A percentile compares a stretch with the other conserved stretches of the same genome.
Evolutionary conservation across 92 coral and sea anemone species (phyloP).

Genomic region (Phenganax marumi): DNA sequence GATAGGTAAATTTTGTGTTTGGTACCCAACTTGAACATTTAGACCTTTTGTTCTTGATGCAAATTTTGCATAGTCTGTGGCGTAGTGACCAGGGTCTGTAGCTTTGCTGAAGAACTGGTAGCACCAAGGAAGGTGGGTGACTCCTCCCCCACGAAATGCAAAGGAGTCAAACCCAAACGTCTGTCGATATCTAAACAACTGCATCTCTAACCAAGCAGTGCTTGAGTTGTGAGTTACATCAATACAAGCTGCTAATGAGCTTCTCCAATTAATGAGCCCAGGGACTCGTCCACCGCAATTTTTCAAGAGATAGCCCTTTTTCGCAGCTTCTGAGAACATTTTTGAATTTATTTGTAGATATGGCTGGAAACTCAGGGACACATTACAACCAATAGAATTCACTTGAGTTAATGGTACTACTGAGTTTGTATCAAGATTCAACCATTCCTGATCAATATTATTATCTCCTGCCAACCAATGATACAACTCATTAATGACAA

Average conservation of each 20-base stretch:
- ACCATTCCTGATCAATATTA: conserved; percentile 61
- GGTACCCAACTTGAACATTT: conserved; percentile 69
- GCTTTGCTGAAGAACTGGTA: conserved; percentile 51
- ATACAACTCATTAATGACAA: conserved; percentile 68
- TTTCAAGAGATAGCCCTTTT: conserved; percentile 57
- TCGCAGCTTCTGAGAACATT: conserved; percentile 58
- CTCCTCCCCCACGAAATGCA: conserved; percentile 72
- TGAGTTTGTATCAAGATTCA: conserved; percentile 43
- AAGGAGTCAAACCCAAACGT: conserved; percentile 61
- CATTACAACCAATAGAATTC: conserved; percentile 54
- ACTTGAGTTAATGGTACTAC: conserved; percentile 48
- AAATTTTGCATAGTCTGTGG: conserved; percentile 58
- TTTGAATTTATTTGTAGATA: conserved; percentile 67
- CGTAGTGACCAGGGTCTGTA: conserved; percentile 62
- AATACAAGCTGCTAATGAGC: conserved; percentile 60
- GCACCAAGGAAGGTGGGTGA: conserved; percentile 66
- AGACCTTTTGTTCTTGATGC: conserved; percentile 62
- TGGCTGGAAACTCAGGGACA: conserved; percentile 67
- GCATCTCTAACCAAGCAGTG: conserved; percentile 51
- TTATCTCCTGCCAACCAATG: conserved; percentile 64
- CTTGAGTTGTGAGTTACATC: conserved; percentile 56
- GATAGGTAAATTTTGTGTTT: conserved; percentile 59
- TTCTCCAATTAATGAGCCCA: conserved; percentile 68
- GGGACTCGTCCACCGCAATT: conserved; percentile 61
- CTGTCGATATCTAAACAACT: conserved; percentile 53